phyloP scores from a whole-genome alignment of 2,113 vertebrate genomes.

The Empidonax traillii region DNA sequence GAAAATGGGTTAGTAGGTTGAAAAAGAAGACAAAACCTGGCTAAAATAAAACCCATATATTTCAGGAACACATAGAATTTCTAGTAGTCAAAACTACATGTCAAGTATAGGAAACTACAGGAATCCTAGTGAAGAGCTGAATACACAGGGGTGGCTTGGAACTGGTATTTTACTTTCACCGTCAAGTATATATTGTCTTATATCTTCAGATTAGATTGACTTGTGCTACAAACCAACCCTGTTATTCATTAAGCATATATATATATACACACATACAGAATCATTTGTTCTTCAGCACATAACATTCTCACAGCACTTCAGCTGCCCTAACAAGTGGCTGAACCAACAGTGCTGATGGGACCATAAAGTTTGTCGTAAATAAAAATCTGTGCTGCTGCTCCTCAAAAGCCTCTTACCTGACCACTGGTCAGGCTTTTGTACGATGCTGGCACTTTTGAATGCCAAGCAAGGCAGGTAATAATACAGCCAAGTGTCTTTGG shows the following conservation, averaged over 20 bases:
- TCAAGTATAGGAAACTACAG: background rate
- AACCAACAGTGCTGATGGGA: background rate
- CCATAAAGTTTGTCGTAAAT: background rate
- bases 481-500: background rate
- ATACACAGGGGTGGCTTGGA: background rate
- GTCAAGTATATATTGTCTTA: accelerated
- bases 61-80: background rate
- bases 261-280: background rate
- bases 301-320: background rate
- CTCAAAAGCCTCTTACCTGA: background rate
- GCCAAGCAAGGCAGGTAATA: background rate
- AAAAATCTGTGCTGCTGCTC: background rate
- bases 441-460: background rate
- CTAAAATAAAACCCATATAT: background rate
- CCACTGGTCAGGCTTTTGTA: background rate
- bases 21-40: background rate
- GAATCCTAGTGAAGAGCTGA: background rate
- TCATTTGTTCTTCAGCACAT: background rate
- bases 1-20: background rate
- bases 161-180: background rate
- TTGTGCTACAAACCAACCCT: background rate
- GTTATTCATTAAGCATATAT: background rate
- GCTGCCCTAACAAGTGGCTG: background rate
- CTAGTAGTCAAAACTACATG: background rate
- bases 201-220: background rate